A percentile compares a stretch with the other conserved stretches of the same genome.
Evolutionary conservation across 2,888 invertebrate genomes (phyloP).

Genomic region (Entomobrya proxima): DNA sequence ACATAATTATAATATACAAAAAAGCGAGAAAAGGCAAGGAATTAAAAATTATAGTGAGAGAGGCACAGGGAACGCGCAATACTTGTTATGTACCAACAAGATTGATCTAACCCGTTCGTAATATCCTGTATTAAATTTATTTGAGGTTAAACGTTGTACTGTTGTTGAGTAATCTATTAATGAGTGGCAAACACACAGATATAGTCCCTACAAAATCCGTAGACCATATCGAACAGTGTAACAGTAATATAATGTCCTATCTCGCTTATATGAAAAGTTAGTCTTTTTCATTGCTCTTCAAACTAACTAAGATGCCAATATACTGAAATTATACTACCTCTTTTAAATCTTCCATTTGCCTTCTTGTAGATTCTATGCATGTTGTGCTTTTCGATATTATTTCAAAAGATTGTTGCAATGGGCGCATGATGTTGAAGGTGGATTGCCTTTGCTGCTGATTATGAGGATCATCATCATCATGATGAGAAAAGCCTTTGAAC

Average conservation of each 20-base stretch:
- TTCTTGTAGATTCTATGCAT: neutral
- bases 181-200: neutral
- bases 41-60: neutral
- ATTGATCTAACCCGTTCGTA: constrained; percentile 5
- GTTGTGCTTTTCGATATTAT: neutral
- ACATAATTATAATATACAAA: neutral
- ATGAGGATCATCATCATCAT: neutral
- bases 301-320: constrained; percentile 23
- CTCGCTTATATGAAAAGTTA: neutral
- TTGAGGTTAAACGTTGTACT: constrained; percentile 14
- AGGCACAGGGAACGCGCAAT: neutral
- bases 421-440: neutral
- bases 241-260: neutral
- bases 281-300: neutral
- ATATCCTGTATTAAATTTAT: neutral
- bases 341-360: neutral
- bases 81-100: neutral
- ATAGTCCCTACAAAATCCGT: constrained; percentile 17
- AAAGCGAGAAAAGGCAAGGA: neutral
- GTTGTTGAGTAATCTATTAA: neutral
- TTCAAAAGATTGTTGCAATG: neutral
- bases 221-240: no score
- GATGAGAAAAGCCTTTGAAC: neutral
- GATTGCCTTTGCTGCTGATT: no score
- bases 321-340: no score